Base-by-base conservation (phyloP, 92 coral and sea anemone genomes). In the Zoanthus solanderi region DNA sequence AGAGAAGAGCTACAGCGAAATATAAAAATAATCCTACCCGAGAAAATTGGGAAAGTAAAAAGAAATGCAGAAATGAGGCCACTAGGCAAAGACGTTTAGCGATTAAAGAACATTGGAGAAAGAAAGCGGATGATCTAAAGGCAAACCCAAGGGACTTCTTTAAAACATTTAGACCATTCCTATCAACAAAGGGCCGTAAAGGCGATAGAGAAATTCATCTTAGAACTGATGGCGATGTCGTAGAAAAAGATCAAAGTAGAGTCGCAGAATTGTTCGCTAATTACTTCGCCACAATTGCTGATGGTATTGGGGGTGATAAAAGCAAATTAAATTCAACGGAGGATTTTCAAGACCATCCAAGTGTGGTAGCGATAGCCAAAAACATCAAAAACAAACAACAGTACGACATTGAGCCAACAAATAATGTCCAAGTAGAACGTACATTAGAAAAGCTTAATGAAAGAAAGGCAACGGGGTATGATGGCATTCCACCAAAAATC, bases 141-240 rank as follows among this genome's bases (percentile, higher is more conserved):
- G 18, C 32, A 3, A 78, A 78, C 23, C 92, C 92, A 18, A 81
- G 87, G 46, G 82, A 90, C 67, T 91, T 91, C 83, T 91, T 83
- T 61, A 91, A 87, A 28, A 78, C 66, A 14, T 91, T 91, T 58
- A 87, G 34, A 28, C 93, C 93, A 12, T 83, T 91, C 32, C 18
- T 91, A 9, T 66, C 83, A 34, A 12, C 61, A 23, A 90, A 58
- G 77, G 61, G 72, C 44, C 18, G 77, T 57, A 82, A 76, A 37
- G 71, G 58, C 23, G 85, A 83, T 29, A 83, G 45, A 12, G 87
- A 23, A 1, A 71, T 89, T 30, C 44, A 58, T 74, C 57, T 89
- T 23, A 60, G 87, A 13, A 53, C 87, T 16, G 76, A 89, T 53
- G 89, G 79, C 9, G 83, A 13, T 28, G 46, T 84, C 37, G 72